phyloP scores from a whole-genome alignment of 1,140 invertebrate genomes.

The Choristoneura fumiferana region DNA sequence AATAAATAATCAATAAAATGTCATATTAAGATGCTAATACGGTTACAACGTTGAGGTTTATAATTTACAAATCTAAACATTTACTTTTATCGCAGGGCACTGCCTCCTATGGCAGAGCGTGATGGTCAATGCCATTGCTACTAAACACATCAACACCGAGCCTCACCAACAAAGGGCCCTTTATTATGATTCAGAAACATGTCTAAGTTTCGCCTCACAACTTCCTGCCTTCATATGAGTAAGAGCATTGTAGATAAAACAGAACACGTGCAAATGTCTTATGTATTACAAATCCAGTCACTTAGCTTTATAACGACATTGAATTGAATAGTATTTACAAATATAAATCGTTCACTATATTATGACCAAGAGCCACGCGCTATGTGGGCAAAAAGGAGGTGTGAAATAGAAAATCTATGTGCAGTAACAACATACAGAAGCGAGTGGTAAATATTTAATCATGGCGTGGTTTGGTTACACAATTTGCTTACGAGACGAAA shows the following conservation, averaged over 20 bases:
- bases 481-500: too few relatives aligned
- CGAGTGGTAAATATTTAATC: too few relatives aligned
- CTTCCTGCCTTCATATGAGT: conserved; percentile 31
- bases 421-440: too few relatives aligned
- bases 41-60: conserved; percentile 24
- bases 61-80: conserved; percentile 30
- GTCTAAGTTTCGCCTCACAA: conserved; percentile 31
- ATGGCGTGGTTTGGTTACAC: too few relatives aligned
- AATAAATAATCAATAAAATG: conserved; percentile 59
- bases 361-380: too few relatives aligned
- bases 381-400: too few relatives aligned
- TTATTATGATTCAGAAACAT: conserved; percentile 42
- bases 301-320: too few relatives aligned
- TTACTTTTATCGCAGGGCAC: conserved; percentile 38
- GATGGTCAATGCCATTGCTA: conserved; percentile 57
- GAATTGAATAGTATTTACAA: too few relatives aligned
- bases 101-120: conserved; percentile 28
- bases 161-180: conserved; percentile 40
- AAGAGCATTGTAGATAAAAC: not conserved
- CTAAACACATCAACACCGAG: conserved; percentile 24
- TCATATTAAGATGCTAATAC: conserved; percentile 47
- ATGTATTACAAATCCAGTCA: not conserved
- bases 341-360: too few relatives aligned
- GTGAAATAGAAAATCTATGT: too few relatives aligned
- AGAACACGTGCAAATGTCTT: not conserved